Evolutionary conservation across 2,113 vertebrate species (phyloP), one percentile per base, ranked within the genome.

Genomic region (Halichoeres trimaculatus): DNA sequence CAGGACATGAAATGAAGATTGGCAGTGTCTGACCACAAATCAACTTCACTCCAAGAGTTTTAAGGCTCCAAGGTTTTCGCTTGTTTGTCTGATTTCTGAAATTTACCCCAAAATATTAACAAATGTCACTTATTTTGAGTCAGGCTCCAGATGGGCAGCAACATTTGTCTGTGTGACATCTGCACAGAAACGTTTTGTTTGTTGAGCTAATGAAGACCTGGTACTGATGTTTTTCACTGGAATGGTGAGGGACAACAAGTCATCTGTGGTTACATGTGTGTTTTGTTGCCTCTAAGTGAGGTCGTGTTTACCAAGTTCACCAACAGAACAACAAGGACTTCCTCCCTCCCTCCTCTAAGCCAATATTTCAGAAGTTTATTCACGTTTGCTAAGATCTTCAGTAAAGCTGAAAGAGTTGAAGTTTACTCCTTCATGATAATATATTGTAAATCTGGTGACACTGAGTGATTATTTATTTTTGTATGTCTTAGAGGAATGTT

Each of bases 21-120:
- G 9, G 19, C 47, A 47, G 1, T 16, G 67, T 58, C 70, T 80
- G 23, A 19, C 71, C 63, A 26, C 67, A 76, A 63, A 74, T 60
- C 1, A 56, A 57, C 66, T 59, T 62, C 50, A 75, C 30, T 54
- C 54, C 20, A 54, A 60, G 59, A 63, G 63, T 62, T 19, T 17
- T 7, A 23, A 20, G 43, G 12, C 71, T 52, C 19, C 24, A 20
- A 60, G 52, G 36, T 22, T n/a, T 61, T 53, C 38, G 22, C 55
- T 38, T 56, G 24, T 71, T 56, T 56, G 6, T 70, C 20, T 50
- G n/a, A 63, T 35, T 22, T 11, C 11, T 12, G 11, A 61, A 9
- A 60, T 81, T 57, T 14, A 50, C 60, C 50, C 5, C 3, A 64
- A 76, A 53, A 75, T 40, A 23, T 40, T 52, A 14, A 26, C 43